Evolutionary conservation across 2,113 vertebrate genomes (phyloP), one percentile per base, ranked within the genome.

Genomic region (Cygnus atratus): DNA sequence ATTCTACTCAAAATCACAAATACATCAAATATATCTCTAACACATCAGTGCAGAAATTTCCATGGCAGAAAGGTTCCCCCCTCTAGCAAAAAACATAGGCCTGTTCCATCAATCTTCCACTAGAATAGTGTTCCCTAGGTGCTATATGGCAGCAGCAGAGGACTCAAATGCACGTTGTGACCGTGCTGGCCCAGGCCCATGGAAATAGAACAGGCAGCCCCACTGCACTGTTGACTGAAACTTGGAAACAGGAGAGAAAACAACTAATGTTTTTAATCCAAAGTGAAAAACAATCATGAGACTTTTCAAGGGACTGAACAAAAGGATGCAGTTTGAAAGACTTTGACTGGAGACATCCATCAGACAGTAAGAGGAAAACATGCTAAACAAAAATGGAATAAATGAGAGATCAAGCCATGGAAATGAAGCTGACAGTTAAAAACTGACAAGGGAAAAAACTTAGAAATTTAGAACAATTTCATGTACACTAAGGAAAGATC

Each of bases 161-260:
- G 31, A 16, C 54, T 86, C 6, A 1, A 74, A 52, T 2, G 9
- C 26, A 13, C 25, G 54, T 12, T 46, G 13, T 26, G 33, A n/a
- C 28, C 25, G 26, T 0, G 8, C 0, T 0, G 37, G 15, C 8
- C 11, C 48, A 63, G 48, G 39, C 15, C 4, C 4, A 1, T 6
- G 37, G 37, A 68, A 63, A 73, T 0, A 55, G 9, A 83, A 59
- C 11, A 0, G 21, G 0, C 2, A 2, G 57, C 58, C 18, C 3
- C 10, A 63, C 9, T 0, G 0, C 3, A 2, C 28, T 12, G 4
- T 4, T 46, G 21, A 68, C 20, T 2, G 1, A 33, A 86, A 83
- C 12, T 28, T 28, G 50, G 31, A 77, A 3, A 16, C 0, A 29
- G 31, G 28, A 86, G 17, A 48, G 39, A 76, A 92, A 88, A 33